phyloP scores from a whole-genome alignment of 2,888 invertebrate species.

The Oscheius onirici region DNA sequence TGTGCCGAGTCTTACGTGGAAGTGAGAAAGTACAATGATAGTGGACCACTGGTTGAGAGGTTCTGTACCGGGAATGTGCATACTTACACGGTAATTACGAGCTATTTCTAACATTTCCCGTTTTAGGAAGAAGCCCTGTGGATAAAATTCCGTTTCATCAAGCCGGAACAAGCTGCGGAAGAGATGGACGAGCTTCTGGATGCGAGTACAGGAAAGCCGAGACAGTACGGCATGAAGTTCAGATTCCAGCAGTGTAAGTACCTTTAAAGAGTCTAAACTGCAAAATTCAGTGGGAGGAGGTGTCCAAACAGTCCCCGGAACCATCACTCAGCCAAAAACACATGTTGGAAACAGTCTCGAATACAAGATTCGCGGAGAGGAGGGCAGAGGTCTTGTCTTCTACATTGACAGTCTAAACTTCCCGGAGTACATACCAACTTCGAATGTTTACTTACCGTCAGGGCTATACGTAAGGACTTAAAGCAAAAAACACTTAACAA shows the following conservation, averaged over 20 bases:
- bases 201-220: neutral
- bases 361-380: constrained; percentile 24
- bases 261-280: neutral
- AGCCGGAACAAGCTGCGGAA: constrained; percentile 17
- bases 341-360: constrained; percentile 3
- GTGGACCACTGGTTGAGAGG: constrained; percentile 53
- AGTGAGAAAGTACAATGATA: constrained; percentile 55
- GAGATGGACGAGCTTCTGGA: constrained; percentile 14
- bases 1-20: constrained; percentile 65
- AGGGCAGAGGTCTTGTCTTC: constrained; percentile 35
- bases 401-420: constrained; percentile 32
- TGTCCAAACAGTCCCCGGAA: neutral
- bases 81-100: neutral
- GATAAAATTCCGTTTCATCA: constrained; percentile 48
- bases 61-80: constrained; percentile 39
- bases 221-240: neutral
- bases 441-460: neutral
- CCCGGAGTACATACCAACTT: constrained; percentile 5
- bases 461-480: constrained; percentile 9
- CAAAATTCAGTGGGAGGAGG: constrained; percentile 13
- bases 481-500: neutral
- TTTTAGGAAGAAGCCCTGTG: constrained; percentile 39
- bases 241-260: neutral
- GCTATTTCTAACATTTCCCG: neutral
- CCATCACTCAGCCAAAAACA: constrained; percentile 5